Evolutionary conservation across 2,888 invertebrate genomes (phyloP), one percentile per base, ranked within the genome.

Genomic region (Callimorpha dominula): DNA sequence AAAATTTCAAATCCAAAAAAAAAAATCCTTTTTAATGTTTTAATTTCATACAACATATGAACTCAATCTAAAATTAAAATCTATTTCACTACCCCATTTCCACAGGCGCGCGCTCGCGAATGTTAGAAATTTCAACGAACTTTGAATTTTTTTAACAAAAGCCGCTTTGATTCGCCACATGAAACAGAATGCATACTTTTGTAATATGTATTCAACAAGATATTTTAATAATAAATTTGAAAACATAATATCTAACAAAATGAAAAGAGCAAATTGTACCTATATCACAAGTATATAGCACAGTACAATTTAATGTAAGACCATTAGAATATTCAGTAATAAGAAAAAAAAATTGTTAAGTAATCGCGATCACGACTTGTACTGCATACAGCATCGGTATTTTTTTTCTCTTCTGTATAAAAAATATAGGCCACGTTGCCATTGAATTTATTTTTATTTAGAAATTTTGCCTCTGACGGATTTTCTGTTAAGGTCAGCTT

Each of bases 1-100:
- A 46, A 46, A 46, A 46, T 8, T 46, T 46, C 4, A 9, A 6
- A 46, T 9, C 3, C 4, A 46, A 9, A 11, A 11, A 66, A 67
- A 62, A 42, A 62, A 54, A 8, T 54, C n/a, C 0, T 54, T 70
- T 70, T 74, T 75, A 72, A 31, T 17, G 65, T 76, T 80, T 78
- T 46, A 71, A 76, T 75, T 79, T 77, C 64, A 70, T 65, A 54
- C 76, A 75, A 57, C 86, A 90, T 89, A 85, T 89, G 72, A 89
- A 75, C 89, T 83, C 50, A 84, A 85, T 87, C 86, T 88, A 85
- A 89, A 89, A 89, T 89, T 89, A 86, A 88, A 89, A 88, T 90
- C 88, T 90, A 88, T 89, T 86, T 84, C 80, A 86, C 85, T 83
- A 85, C 86, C 85, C 85, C 77, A 79, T 83, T 84, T 81, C 73